These are phyloP conservation scores for Monochamus alternatus DNA, from an alignment of 2,888 invertebrate genomes.

Conservation along the genomic window DNA sequence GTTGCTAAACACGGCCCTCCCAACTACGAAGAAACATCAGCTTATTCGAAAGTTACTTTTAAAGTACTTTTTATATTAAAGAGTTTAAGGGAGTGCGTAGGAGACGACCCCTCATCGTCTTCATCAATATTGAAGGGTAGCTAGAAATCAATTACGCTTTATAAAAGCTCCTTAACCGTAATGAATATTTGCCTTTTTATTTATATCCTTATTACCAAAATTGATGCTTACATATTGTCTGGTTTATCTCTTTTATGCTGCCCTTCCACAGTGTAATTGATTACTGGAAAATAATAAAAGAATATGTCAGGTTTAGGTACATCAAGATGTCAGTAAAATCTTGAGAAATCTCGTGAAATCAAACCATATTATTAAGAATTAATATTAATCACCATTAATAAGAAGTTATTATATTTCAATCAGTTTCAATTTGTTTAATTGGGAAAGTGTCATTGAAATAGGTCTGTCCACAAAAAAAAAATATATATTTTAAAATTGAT, in stretches of 20 bases:
- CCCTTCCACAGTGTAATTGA: too few species aligned
- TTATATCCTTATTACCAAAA: conserved; percentile 10
- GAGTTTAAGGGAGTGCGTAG: conserved; percentile 9
- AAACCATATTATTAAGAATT: too few species aligned
- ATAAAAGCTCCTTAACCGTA: conserved; percentile 8
- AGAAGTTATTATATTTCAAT: too few species aligned
- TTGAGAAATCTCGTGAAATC: too few species aligned
- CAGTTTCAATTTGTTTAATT: too few species aligned
- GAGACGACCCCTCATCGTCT: conserved; percentile 3
- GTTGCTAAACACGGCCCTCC: background rate
- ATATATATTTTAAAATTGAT: too few species aligned
- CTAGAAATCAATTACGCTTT: conserved; percentile 12
- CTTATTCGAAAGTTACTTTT: conserved; percentile 15
- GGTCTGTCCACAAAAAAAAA: too few species aligned
- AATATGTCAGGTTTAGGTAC: too few species aligned
- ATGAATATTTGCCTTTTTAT: conserved; percentile 19
- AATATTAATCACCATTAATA: too few species aligned
- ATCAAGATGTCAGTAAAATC: too few species aligned
- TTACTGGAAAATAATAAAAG: too few species aligned
- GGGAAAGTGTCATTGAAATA: too few species aligned
- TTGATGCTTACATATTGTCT: background rate
- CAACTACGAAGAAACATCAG: background rate
- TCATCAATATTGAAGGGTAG: conserved; percentile 18
- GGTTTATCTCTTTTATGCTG: background rate
- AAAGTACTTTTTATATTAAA: conserved; percentile 12